These are phyloP conservation scores for Cataglyphis albicans DNA, from an alignment of 2,888 invertebrate species.

Conservation along the genomic window DNA sequence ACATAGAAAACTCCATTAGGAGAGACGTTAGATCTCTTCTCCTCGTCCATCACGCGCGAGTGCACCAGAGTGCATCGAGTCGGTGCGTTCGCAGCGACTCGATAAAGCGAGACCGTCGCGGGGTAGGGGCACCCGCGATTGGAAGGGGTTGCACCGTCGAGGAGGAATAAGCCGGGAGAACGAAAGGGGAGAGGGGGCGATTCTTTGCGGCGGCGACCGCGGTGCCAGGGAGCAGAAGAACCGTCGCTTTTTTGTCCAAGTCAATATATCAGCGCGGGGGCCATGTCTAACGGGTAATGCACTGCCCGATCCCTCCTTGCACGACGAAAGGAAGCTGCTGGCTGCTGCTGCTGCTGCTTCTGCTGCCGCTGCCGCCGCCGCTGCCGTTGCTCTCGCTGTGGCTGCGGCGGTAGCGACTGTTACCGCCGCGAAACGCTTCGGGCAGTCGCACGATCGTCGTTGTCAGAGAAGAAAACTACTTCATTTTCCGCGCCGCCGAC, in stretches of 20 bases:
- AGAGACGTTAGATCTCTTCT: conserved; percentile 64
- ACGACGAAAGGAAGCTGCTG: conserved; percentile 71
- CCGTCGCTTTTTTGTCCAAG: conserved; percentile 83
- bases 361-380: conserved; percentile 26
- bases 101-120: conserved; percentile 58
- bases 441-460: conserved; percentile 70
- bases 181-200: conserved; percentile 55
- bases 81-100: conserved; percentile 43
- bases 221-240: conserved; percentile 80
- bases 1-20: conserved; percentile 69
- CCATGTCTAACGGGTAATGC: conserved; percentile 85
- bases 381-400: conserved; percentile 43
- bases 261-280: conserved; percentile 85
- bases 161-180: conserved; percentile 40
- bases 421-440: conserved; percentile 65
- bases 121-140: conserved; percentile 32
- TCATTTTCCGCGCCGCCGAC: conserved; percentile 72
- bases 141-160: conserved; percentile 48
- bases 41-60: conserved; percentile 43
- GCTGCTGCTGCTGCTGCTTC: conserved; percentile 22
- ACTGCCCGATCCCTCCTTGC: conserved; percentile 79
- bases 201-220: conserved; percentile 67
- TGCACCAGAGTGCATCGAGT: conserved; percentile 34
- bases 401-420: conserved; percentile 44
- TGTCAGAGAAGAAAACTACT: conserved; percentile 76